Base-by-base conservation (phyloP, 2,113 vertebrate species). In the Leuciscus idus region DNA sequence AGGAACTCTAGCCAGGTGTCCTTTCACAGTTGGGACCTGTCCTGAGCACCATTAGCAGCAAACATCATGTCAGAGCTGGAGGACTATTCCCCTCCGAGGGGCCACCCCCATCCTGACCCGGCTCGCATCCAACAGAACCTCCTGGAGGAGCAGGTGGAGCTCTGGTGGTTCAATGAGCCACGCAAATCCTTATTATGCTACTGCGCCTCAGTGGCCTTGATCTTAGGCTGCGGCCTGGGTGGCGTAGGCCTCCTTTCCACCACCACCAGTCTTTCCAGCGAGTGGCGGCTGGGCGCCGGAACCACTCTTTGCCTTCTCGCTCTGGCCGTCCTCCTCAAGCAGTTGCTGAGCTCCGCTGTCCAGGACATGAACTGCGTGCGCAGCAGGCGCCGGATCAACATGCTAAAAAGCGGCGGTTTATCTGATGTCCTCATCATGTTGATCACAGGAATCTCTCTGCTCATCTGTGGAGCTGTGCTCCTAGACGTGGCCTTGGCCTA, bases 341-440 rank as follows among this genome's bases (percentile, higher is more conserved):
- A 99, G 89, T 95, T 99, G 90, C 94, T 99, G 91, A 99, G 98
- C 92, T 99, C 98, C 0, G 98, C 98, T 0, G 96, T 99, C 90
- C 98, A 99, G 94, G 98, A 99, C 94, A 99, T 99, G 98, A 99
- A 99, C 84, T 99, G 98, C 82, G 90, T 99, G 6, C 96, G 96
- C 46, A 98, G 96, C 90, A 93, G 97, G 6, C 95, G 92, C 8
- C 95, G 96, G 23, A 97, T 99, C 0, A 94, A 97, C 87, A 93
- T 98, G 87, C 94, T 99, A 6, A 98, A 97, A 91, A 99, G 98
- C 0, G 98, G 98, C 0, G 98, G 98, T 0, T 92, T 97, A 3
- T 97, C 96, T 0, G 98, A 99, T 79, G 92, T 96, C 21, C 91
- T 98, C 0, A 94, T 99, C 86, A 95, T 99, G 81, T 92, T 97